Base-by-base conservation (phyloP, 2,888 invertebrate species). In the Tetragnatha montana region DNA sequence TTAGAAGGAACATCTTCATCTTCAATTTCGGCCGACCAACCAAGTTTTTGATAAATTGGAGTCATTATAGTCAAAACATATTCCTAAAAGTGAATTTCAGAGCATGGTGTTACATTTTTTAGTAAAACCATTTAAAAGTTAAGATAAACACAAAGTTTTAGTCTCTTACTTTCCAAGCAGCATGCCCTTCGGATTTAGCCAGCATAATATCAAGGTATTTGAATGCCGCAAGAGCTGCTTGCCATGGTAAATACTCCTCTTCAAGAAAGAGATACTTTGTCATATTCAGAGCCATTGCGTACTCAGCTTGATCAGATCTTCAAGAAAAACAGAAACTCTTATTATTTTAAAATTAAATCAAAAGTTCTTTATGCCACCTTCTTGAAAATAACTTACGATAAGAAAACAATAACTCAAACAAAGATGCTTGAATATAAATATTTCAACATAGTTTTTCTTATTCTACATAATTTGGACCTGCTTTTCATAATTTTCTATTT, bases 241-340 rank as follows among this genome's bases (percentile, higher is more conserved):
- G 79, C 89, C 89, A 90, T 35, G 89, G 89, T 47, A 90, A 69
- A 78, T 79, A 90, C 19, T 90, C 89, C 19, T 87, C 74, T 70
- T 90, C 89, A 6, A 75, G 69, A 51, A 78, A 90, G 68, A 90
- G 82, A 47, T 90, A 90, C 22, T 87, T 82, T 14, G 89, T 90
- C 50, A 87, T 82, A 76, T 90, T 90, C 17, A 90, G 50, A 68
- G 89, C 86, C n/a, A 87, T 68, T 6, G 86, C 17, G 19, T 90
- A 90, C 21, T 87, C 86, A 6, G 78, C 69, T 47, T 82, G 73
- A 69, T 83, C 86, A 10, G 89, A 78, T 74, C 89, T 90, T 47
- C 19, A 21, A n/a, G 21, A 7, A 74, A 71, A 74, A 68, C 35
- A 35, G 35, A 35, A 35, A 35, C 35, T 35, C 35, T 35, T 35